Base-by-base conservation (phyloP, 2,797 vertebrate genomes). In the Australoheros facetus region DNA sequence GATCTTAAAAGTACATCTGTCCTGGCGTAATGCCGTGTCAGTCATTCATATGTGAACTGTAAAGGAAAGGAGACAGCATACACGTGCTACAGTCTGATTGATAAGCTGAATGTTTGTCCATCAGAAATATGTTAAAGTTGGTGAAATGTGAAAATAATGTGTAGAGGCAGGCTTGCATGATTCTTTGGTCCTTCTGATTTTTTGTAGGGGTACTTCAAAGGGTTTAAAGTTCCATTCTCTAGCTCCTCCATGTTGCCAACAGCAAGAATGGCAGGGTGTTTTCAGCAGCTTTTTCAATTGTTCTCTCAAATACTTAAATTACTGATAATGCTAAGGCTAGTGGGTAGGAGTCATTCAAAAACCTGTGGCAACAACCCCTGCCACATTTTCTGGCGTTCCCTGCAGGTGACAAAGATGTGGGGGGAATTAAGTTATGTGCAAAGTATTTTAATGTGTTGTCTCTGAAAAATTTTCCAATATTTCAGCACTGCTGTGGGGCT, bases 271-370 rank as follows among this genome's bases (percentile, higher is more conserved):
- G 48, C 21, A 3, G 69, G 57, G 74, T 80, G 74, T 60, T 82
- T 76, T 74, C 75, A 77, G n/a, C 51, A 58, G 74, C 57, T 82
- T 85, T 86, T 86, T 75, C 71, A 71, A 79, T 84, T 59, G 75
- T 87, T 85, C 79, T 75, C 80, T 72, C 80, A 83, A 80, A 84
- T 51, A 48, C 77, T 85, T 87, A 85, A 73, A 87, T 84, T 88
- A 84, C 72, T 28, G 37, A 37, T 17, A 66, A 83, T 80, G 73
- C 56, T 57, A 56, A 80, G 84, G 73, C 64, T 64, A 56, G 73
- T 28, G 75, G 76, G 75, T 72, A 77, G 81, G 37, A 62, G 77
- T 73, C 77, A 70, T 81, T 84, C 76, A 87, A 56, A 84, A 81
- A 73, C 70, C 71, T 10, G 23, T 2, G 2, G 3, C 62, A 74